Evolutionary conservation across 2,888 invertebrate species (phyloP).

Genomic region (Amphipyra tragopoginis): DNA sequence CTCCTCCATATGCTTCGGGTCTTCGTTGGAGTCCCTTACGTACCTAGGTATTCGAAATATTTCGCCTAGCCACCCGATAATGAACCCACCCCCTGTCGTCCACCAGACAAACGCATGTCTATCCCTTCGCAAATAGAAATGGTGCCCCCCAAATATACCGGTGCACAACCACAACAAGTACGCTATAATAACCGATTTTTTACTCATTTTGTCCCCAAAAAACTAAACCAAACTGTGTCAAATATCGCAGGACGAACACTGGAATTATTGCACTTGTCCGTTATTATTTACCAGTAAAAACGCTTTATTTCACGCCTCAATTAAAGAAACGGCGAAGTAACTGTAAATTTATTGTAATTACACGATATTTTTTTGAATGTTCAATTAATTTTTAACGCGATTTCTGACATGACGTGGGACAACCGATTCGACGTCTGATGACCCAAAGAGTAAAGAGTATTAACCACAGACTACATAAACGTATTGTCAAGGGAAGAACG

Average conservation of each 20-base stretch:
- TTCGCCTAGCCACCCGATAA: constrained; percentile 96
- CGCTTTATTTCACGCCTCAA: background rate
- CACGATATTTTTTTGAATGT: background rate
- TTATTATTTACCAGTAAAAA: background rate
- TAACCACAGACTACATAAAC: no score
- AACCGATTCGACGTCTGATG: background rate
- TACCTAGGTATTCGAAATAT: constrained; percentile 95
- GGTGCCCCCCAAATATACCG: constrained; percentile 96
- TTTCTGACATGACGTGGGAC: constrained; percentile 54
- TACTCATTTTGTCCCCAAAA: constrained; percentile 52
- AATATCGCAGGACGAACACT: constrained; percentile 3
- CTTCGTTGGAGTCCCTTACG: constrained; percentile 95
- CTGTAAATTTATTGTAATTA: constrained; percentile 10
- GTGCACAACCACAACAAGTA: constrained; percentile 97
- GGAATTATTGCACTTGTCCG: background rate
- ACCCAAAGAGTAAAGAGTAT: no score
- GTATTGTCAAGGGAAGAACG: no score
- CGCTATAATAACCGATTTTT: constrained; percentile 92
- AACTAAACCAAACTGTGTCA: constrained; percentile 14
- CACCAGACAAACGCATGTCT: constrained; percentile 97
- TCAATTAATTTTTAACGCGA: constrained; percentile 15
- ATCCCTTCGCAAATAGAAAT: constrained; percentile 96
- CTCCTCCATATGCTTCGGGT: constrained; percentile 91
- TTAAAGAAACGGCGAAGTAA: constrained; percentile 5
- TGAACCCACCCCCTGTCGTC: constrained; percentile 96